A percentile compares a stretch with the other conserved stretches of the same genome.
phyloP scores from a whole-genome alignment of 2,888 invertebrate species.

The Thera obeliscata region DNA sequence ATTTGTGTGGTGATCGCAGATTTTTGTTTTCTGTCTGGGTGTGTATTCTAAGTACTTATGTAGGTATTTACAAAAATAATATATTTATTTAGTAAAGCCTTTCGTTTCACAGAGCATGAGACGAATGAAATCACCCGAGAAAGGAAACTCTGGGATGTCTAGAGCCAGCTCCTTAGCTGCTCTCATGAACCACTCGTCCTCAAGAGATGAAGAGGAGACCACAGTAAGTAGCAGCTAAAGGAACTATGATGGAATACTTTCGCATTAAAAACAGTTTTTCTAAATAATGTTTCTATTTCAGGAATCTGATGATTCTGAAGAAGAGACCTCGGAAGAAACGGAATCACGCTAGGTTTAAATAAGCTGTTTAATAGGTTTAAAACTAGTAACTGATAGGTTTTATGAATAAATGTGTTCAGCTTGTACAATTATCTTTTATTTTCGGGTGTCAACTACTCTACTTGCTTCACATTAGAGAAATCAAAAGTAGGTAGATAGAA shows the following conservation, averaged over 20 bases:
- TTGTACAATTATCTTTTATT: constrained; percentile 31
- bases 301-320: constrained; percentile 71
- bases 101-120: constrained; percentile 51
- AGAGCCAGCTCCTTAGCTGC: constrained; percentile 69
- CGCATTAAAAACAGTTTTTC: not conserved
- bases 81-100: too few species aligned
- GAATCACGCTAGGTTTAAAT: constrained; percentile 63
- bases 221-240: constrained; percentile 53
- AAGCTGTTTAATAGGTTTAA: too few species aligned
- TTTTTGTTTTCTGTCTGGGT: too few species aligned
- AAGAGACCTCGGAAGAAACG: constrained; percentile 69
- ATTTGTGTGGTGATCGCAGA: too few species aligned
- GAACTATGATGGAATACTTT: too few species aligned
- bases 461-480: not conserved
- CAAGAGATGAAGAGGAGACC: constrained; percentile 66
- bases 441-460: not conserved
- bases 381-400: not conserved
- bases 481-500: not conserved
- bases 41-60: too few species aligned
- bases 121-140: constrained; percentile 67
- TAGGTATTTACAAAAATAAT: too few species aligned
- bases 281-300: constrained; percentile 43
- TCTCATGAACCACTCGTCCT: constrained; percentile 69
- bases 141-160: constrained; percentile 51
- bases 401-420: constrained; percentile 23